phyloP scores from a whole-genome alignment of 2,888 invertebrate species.

The Acronicta alni region DNA sequence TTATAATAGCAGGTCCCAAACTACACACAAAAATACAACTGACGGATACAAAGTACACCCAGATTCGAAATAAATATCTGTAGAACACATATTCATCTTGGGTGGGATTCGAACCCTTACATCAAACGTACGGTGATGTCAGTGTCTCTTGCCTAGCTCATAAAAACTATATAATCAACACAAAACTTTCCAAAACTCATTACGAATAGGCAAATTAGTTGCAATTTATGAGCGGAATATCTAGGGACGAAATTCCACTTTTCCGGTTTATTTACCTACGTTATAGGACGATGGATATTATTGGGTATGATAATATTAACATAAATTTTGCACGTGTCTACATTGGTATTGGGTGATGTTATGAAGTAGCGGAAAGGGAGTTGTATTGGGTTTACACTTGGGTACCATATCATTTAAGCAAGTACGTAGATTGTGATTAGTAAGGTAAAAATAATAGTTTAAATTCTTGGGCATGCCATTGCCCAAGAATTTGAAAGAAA shows the following conservation, averaged over 20 bases:
- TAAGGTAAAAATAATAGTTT: too few species aligned
- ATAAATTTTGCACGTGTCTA: background rate
- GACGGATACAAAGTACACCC: too few species aligned
- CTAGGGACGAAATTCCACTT: conserved; percentile 18
- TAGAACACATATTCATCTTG: too few species aligned
- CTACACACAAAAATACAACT: too few species aligned
- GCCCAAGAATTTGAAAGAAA: too few species aligned
- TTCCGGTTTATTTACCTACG: conserved; percentile 10
- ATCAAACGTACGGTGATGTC: too few species aligned
- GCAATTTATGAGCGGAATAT: conserved; percentile 52
- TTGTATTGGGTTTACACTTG: conserved; percentile 29
- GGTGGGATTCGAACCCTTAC: too few species aligned
- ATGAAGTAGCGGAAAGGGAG: conserved; percentile 9
- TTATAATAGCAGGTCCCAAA: too few species aligned
- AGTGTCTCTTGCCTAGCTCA: background rate
- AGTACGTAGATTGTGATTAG: too few species aligned
- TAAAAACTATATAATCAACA: conserved; percentile 16
- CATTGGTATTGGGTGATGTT: conserved; percentile 3
- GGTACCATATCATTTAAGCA: conserved; percentile 26
- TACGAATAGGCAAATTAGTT: conserved; percentile 66
- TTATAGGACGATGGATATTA: conserved; percentile 2
- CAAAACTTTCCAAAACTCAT: conserved; percentile 60
- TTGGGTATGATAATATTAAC: conserved; percentile 10
- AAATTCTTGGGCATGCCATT: too few species aligned
- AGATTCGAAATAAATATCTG: too few species aligned